These are phyloP conservation scores for Quadroppia sp. DNA, from an alignment of 2,888 invertebrate genomes.

Conservation along the genomic window DNA sequence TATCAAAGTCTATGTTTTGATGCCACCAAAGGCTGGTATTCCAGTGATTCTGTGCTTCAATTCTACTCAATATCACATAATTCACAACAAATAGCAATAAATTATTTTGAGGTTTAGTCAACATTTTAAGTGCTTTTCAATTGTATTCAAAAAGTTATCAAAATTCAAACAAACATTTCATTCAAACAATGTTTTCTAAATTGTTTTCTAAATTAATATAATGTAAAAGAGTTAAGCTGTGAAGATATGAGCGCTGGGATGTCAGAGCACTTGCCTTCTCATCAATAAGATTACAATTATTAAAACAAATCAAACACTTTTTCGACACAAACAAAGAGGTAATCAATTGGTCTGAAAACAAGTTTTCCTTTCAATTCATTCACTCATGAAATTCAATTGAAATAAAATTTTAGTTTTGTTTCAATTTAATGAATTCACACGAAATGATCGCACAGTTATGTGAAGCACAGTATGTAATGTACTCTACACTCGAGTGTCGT, in stretches of 20 bases:
- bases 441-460: background rate
- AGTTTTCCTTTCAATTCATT: background rate
- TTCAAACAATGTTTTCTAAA: background rate
- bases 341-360: background rate
- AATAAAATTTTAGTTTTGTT: background rate
- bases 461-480: too few relatives aligned
- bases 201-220: background rate
- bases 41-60: background rate
- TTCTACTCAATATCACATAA: background rate
- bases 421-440: background rate
- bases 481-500: too few relatives aligned
- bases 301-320: background rate
- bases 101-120: background rate
- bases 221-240: background rate
- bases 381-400: background rate
- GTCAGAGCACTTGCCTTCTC: slow-evolving; percentile 15
- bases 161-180: background rate
- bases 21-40: slow-evolving; percentile 5
- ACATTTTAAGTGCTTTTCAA: too few relatives aligned
- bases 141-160: too few relatives aligned
- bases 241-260: background rate
- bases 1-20: background rate
- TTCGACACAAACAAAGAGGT: background rate
- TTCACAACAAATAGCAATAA: background rate
- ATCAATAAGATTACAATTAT: background rate